Evolutionary conservation across 2,797 vertebrate genomes (phyloP), one percentile per base, ranked within the genome.

Genomic region (Danio tinwini): DNA sequence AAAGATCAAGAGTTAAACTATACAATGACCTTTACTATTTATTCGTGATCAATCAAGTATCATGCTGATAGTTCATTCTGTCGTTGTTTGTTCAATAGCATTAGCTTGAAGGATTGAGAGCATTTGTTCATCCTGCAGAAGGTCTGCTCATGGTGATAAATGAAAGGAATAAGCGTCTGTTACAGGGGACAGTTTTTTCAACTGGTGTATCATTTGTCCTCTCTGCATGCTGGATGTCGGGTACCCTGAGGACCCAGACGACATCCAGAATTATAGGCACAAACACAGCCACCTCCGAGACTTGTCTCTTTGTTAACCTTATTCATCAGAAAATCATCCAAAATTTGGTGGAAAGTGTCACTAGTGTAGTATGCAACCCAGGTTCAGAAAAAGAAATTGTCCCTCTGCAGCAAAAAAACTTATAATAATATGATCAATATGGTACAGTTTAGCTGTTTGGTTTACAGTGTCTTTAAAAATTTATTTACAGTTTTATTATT

Each of bases 11-110:
- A 47, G 55, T 59, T 45, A 61, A 62, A 4, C 10, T 52, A 70
- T 53, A 56, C 17, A 16, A 70, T 37, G 29, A 49, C 16, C 40
- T 65, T 64, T 47, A 39, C 10, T 64, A 55, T 73, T 52, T 19
- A 21, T 45, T 64, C 40, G 42, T 50, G 42, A 73, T 65, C 50
- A 56, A 16, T 73, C 42, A 16, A 37, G 59, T 14, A 11, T 49
- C 37, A 72, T 40, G 50, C 40, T 73, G 19, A 64, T 80, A 65
- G 13, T 45, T 16, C 61, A 42, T 73, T 55, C 47, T 52, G 37
- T 78, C 58, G 45, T 45, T 56, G 78, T 80, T 65, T 80, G 42
- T 39, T 73, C 78, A 79, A 19, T 63, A 79, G 59, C 68, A 72
- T 72, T 52, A 63, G n/a, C 47, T 42, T 78, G 67, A 80, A 52